phyloP scores from a whole-genome alignment of 2,888 invertebrate genomes.

The Sepiola atlantica region DNA sequence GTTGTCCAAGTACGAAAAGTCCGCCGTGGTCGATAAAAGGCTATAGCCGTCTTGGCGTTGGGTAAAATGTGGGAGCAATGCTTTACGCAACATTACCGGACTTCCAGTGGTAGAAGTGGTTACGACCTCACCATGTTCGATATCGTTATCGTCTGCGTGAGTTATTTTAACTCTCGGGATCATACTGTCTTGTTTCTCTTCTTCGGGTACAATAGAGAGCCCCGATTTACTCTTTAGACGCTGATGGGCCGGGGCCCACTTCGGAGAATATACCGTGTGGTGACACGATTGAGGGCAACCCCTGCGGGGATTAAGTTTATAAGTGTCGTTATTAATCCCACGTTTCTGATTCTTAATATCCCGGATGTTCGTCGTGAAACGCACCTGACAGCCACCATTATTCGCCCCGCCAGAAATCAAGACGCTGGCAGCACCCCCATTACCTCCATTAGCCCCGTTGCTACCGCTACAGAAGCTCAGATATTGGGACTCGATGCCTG shows the following conservation, averaged over 20 bases:
- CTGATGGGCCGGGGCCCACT: conserved; percentile 19
- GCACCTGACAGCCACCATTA: conserved; percentile 45
- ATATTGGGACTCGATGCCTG: conserved; percentile 51
- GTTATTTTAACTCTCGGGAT: background rate
- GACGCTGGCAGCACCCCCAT: conserved; percentile 51
- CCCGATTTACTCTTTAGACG: conserved; percentile 36
- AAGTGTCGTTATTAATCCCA: background rate
- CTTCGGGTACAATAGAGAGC: conserved; percentile 39
- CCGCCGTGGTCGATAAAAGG: background rate
- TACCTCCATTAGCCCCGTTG: conserved; percentile 51
- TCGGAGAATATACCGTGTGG: conserved; percentile 25
- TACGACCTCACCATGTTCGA: background rate
- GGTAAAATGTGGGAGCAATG: background rate
- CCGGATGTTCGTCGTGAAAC: background rate
- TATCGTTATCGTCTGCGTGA: background rate
- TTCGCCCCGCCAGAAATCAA: conserved; percentile 46
- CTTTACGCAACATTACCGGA: background rate
- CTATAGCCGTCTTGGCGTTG: background rate
- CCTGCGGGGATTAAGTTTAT: conserved; percentile 8
- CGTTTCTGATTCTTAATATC: conserved; percentile 12
- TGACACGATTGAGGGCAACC: conserved; percentile 40
- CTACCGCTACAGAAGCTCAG: conserved; percentile 49
- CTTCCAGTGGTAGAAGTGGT: background rate
- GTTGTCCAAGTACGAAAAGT: background rate
- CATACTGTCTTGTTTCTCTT: background rate